phyloP scores from a whole-genome alignment of 2,797 vertebrate species.

The Melanogrammus aeglefinus region DNA sequence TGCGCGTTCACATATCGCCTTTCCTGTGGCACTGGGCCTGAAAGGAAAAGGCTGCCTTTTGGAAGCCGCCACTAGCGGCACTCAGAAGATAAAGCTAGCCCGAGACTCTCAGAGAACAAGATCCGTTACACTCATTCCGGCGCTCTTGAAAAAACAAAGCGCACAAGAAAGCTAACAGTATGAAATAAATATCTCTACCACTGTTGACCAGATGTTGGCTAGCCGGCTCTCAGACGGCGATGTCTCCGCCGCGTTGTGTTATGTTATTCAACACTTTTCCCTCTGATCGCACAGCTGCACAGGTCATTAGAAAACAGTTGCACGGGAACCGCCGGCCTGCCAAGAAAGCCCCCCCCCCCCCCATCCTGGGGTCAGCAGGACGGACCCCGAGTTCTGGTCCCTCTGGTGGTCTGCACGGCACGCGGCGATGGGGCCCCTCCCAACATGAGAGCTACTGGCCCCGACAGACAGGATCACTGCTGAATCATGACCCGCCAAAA shows the following conservation, averaged over 20 bases:
- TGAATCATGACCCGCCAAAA: constrained; percentile 22
- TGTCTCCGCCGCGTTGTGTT: constrained; percentile 45
- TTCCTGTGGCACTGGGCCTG: constrained; percentile 23
- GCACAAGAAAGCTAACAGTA: constrained; percentile 1
- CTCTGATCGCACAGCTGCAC: constrained; percentile 72
- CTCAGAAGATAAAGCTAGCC: constrained; percentile 30
- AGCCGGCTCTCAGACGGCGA: constrained; percentile 27
- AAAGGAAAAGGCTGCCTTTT: constrained; percentile 27
- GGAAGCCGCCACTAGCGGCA: constrained; percentile 36
- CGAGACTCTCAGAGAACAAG: background rate
- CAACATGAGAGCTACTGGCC: constrained; percentile 31
- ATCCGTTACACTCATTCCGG: constrained; percentile 10
- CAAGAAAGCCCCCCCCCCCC: constrained; percentile 50
- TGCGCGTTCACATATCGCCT: background rate
- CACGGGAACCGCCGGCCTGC: constrained; percentile 61
- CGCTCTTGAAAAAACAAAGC: constrained; percentile 9
- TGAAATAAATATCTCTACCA: constrained; percentile 41
- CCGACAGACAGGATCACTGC: constrained; percentile 38
- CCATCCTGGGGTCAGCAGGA: constrained; percentile 51
- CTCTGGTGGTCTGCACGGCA: constrained; percentile 28
- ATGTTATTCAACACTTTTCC: constrained; percentile 64
- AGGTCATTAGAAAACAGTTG: constrained; percentile 74
- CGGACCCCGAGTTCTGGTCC: constrained; percentile 30
- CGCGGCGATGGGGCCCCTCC: constrained; percentile 13
- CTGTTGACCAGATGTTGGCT: constrained; percentile 38